Evolutionary conservation across 2,113 vertebrate species (phyloP).

Genomic region (Alosa alosa): DNA sequence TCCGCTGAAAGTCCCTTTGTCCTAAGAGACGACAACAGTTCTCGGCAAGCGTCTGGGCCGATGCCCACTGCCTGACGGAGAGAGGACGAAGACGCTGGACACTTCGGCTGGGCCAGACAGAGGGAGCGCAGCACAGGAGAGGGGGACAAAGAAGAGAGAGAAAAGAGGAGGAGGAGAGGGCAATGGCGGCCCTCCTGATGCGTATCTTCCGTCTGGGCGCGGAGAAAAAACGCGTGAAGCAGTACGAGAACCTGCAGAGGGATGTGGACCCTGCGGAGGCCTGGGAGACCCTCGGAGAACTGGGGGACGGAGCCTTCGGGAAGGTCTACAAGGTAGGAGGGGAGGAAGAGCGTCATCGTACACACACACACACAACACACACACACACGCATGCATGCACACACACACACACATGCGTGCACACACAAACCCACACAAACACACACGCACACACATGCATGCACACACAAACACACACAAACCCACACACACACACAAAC

Average conservation of each 20-base stretch:
- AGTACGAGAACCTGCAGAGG: constrained; percentile 49
- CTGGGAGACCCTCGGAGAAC: constrained; percentile 61
- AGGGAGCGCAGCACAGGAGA: not conserved
- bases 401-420: not conserved
- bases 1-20: not conserved
- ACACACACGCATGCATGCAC: not conserved
- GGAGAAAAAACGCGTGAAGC: constrained; percentile 57
- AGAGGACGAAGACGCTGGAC: not conserved
- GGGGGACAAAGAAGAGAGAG: constrained; percentile 4
- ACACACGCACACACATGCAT: not conserved
- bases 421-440: not conserved
- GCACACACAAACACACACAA: not conserved
- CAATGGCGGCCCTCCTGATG: constrained; percentile 66
- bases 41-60: not conserved
- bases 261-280: constrained; percentile 55
- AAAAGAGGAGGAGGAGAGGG: not conserved
- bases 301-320: constrained; percentile 69
- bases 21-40: not conserved
- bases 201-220: constrained; percentile 58
- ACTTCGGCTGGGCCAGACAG: not conserved
- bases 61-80: not conserved
- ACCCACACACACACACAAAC: not conserved
- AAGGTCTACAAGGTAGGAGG: constrained; percentile 69
- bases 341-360: not conserved
- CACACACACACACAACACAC: not conserved